phyloP scores from a whole-genome alignment of 2,113 vertebrate species.

The Bucco capensis region DNA sequence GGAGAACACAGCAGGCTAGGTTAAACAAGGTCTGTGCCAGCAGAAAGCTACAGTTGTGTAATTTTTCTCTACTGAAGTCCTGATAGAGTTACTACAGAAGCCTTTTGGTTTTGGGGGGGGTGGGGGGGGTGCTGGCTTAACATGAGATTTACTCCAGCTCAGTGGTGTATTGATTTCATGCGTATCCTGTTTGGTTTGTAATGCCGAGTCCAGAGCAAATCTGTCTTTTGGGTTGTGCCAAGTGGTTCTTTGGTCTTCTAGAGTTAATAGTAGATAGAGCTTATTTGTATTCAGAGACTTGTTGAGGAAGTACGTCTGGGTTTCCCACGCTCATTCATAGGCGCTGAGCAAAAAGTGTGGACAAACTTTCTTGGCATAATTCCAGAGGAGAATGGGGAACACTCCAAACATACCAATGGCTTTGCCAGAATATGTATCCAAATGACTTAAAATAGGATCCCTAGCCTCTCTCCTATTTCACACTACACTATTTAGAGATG shows the following conservation, averaged over 20 bases:
- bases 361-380: constrained; percentile 4
- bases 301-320: not conserved
- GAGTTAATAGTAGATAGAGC: not conserved
- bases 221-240: constrained; percentile 42
- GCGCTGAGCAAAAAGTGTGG: constrained; percentile 1
- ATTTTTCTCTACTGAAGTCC: constrained; percentile 26
- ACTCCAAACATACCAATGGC: constrained; percentile 2
- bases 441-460: not conserved
- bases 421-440: not conserved
- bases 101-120: constrained; percentile 46
- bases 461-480: not conserved
- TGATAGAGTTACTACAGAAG: not conserved
- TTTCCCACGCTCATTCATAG: constrained; percentile 37
- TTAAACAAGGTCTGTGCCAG: constrained; percentile 16
- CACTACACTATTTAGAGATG: not conserved
- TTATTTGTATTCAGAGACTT: constrained; percentile 20
- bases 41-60: constrained; percentile 54
- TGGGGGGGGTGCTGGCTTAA: constrained; percentile 41
- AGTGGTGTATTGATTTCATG: constrained; percentile 55
- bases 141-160: constrained; percentile 43
- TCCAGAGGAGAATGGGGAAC: constrained; percentile 3
- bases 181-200: constrained; percentile 52
- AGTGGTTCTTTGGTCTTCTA: constrained; percentile 12
- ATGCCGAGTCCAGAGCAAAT: constrained; percentile 34
- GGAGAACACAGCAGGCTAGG: not conserved